phyloP scores from a whole-genome alignment of 2,113 vertebrate species.

The Amphiprion percula region DNA sequence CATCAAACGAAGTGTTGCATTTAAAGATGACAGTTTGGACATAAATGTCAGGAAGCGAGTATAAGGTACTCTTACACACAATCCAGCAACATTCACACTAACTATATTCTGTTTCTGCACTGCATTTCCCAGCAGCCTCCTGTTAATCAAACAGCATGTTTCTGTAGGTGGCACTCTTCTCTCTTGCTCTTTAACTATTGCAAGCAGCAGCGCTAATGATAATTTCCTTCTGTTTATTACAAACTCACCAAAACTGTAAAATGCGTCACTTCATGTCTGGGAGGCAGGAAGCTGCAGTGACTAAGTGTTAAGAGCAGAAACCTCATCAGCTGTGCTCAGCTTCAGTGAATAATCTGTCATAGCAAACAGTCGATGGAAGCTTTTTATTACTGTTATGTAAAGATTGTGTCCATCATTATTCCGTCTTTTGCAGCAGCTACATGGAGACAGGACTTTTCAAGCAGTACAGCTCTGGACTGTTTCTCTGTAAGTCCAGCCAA shows the following conservation, averaged over 20 bases:
- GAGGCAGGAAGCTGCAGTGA: background rate
- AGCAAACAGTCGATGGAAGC: too few species aligned
- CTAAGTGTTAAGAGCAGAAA: background rate
- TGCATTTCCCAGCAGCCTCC: conserved; percentile 12
- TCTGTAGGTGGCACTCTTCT: conserved; percentile 29
- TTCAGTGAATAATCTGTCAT: too few species aligned
- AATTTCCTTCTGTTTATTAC: background rate
- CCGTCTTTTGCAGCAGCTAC: background rate
- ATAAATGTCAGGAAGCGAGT: too few species aligned
- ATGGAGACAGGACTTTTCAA: conserved; percentile 9
- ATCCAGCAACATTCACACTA: too few species aligned
- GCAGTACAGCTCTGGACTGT: conserved; percentile 1
- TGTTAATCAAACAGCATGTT: background rate
- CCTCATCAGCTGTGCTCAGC: background rate
- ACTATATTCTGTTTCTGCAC: background rate
- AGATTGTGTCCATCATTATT: too few species aligned
- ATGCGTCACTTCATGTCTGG: conserved; percentile 3
- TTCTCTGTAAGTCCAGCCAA: conserved; percentile 58
- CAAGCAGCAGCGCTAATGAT: background rate
- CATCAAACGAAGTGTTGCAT: background rate
- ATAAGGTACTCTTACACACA: too few species aligned
- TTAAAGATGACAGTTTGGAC: background rate
- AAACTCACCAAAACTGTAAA: conserved; percentile 10
- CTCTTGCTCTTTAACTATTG: background rate
- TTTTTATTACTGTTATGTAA: too few species aligned